Percentiles rank a stretch among this genome's conserved stretches.
phyloP scores from a whole-genome alignment of 1,140 invertebrate species.

The Drosophila tani region DNA sequence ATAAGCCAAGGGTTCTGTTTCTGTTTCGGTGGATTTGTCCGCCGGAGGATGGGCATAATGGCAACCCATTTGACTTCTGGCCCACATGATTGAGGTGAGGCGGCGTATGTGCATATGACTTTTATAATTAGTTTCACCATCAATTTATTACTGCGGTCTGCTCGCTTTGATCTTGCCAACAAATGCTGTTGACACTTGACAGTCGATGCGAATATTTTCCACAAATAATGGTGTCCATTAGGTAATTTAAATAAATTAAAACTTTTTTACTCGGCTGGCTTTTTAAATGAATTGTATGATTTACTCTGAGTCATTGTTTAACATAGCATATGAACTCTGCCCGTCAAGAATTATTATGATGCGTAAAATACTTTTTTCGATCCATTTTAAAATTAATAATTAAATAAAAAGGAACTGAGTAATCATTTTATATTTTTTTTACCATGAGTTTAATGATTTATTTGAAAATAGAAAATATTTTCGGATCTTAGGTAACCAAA shows the following conservation, averaged over 20 bases:
- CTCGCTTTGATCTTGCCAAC: constrained; percentile 27
- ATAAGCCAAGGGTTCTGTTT: constrained; percentile 20
- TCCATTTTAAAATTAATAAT: no score
- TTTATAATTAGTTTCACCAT: constrained; percentile 51
- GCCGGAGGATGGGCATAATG: constrained; percentile 14
- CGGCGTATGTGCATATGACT: constrained; percentile 14
- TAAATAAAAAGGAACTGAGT: no score
- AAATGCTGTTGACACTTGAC: constrained; percentile 44
- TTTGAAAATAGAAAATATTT: no score
- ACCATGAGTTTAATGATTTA: no score
- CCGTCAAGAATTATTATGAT: no score
- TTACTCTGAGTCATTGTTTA: neutral
- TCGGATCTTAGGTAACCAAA: no score
- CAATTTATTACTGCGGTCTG: constrained; percentile 45
- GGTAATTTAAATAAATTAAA: constrained; percentile 10
- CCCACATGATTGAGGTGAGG: constrained; percentile 29
- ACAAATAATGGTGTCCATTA: constrained; percentile 17
- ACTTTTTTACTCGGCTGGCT: neutral
- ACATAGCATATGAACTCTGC: neutral
- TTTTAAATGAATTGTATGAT: neutral
- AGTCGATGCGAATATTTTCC: neutral
- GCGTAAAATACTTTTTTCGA: no score
- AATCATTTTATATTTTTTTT: no score
- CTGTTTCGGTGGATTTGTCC: constrained; percentile 24
- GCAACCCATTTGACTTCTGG: constrained; percentile 42